Evolutionary conservation across 2,888 invertebrate species (phyloP).

Genomic region (Anticlea derivata): DNA sequence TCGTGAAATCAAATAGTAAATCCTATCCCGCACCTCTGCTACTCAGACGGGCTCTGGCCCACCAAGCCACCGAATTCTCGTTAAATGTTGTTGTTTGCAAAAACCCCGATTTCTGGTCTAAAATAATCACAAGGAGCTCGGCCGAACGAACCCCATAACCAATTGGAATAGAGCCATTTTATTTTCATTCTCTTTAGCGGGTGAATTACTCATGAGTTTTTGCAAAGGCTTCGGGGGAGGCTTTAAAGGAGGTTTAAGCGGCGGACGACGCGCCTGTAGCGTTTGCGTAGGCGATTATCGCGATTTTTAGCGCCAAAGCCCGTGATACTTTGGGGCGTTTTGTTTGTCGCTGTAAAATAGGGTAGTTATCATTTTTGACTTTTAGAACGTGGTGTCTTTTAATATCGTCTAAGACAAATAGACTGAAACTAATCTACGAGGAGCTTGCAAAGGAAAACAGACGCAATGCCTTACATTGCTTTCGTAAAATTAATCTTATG

Average conservation of each 20-base stretch:
- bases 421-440: not conserved
- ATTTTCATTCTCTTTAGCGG: constrained; percentile 31
- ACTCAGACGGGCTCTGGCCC: no score
- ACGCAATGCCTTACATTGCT: no score
- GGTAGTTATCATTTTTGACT: constrained; percentile 17
- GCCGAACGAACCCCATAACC: constrained; percentile 7
- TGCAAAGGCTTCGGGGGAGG: constrained; percentile 19
- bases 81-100: not conserved
- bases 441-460: not conserved
- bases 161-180: constrained; percentile 18
- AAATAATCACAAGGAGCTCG: constrained; percentile 2
- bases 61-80: no score
- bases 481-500: no score
- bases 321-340: constrained; percentile 43
- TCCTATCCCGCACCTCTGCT: no score
- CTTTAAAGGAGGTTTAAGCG: constrained; percentile 16
- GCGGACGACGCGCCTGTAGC: constrained; percentile 20
- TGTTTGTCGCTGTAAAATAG: constrained; percentile 27
- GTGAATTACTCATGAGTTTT: constrained; percentile 35
- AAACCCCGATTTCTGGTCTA: not conserved
- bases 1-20: no score
- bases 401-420: not conserved
- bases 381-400: constrained; percentile 9
- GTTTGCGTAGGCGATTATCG: constrained; percentile 52
- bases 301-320: constrained; percentile 47